Evolutionary conservation across 2,797 vertebrate species (phyloP), one percentile per base, ranked within the genome.

Genomic region (Phataginus tetradactyla): DNA sequence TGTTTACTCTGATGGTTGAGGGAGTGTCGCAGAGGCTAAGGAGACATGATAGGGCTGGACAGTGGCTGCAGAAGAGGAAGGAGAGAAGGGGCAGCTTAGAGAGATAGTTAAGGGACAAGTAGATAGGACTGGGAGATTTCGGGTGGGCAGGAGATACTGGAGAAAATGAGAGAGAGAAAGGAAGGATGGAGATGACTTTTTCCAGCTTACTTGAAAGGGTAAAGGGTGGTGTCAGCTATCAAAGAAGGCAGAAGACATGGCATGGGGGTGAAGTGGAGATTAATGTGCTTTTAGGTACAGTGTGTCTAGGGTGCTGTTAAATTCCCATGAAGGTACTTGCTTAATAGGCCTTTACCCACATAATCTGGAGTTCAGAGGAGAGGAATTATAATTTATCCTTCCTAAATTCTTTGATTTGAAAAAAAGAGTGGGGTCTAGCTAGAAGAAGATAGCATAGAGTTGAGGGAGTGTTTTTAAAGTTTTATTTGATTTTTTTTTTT

Each of bases 121-220:
- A 63, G 39, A n/a, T 0, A 15, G 9, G 13, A 66, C 0, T 4
- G 39, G 72, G 77, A 63, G 45, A 68, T 79, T 92, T 53, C 69
- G 39, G 10, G 5, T 75, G 15, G 23, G 11, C 2, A 3, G 1
- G 0, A 0, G 17, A 32, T 21, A 55, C 8, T 29, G 10, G 68
- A 37, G 29, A 69, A 68, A 59, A 55, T 9, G 23, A 78, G 15
- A 53, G 55, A 25, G 8, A 55, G 72, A 51, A 78, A 90, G 5
- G 72, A 81, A 91, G 13, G 32, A 32, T 21, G 21, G 63, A 42
- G 21, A 34, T 8, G 57, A n/a, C 25, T 57, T 71, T 57, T 29
- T 86, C 37, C 18, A 71, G 59, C 53, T 69, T 32, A 17, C 17
- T 25, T 86, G 14, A 57, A 88, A 83, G 45, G 25, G 27, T 7